Evolutionary conservation across 1,140 invertebrate species (phyloP).

Genomic region (Chlorops oryzae): DNA sequence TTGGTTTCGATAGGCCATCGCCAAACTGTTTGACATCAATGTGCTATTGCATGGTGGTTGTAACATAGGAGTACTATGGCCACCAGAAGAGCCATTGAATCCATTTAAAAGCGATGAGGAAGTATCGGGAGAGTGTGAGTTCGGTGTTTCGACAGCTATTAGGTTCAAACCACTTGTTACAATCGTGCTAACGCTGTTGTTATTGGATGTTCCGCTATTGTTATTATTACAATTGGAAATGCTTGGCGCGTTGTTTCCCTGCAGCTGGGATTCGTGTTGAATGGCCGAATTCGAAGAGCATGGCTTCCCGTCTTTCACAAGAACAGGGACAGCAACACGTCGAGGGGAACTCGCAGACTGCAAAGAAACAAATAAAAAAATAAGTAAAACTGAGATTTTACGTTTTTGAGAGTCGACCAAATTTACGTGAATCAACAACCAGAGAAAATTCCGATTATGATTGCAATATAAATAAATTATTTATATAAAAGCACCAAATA

Average conservation of each 20-base stretch:
- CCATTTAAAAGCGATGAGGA: constrained; percentile 42
- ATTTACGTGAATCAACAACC: too few relatives aligned
- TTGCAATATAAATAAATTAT: too few relatives aligned
- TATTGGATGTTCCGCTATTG: constrained; percentile 29
- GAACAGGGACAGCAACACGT: constrained; percentile 86
- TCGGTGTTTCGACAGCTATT: constrained; percentile 52
- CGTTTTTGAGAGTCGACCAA: too few relatives aligned
- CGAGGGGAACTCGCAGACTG: constrained; percentile 83
- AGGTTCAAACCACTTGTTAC: constrained; percentile 51
- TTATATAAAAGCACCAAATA: too few relatives aligned
- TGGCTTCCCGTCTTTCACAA: constrained; percentile 95
- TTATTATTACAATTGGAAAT: constrained; percentile 31
- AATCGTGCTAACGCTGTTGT: constrained; percentile 18
- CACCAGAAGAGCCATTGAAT: constrained; percentile 41
- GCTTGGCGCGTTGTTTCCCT: constrained; percentile 22
- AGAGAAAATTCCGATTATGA: too few relatives aligned
- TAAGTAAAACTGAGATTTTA: too few relatives aligned
- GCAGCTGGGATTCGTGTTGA: constrained; percentile 31
- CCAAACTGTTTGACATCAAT: constrained; percentile 48
- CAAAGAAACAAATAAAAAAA: constrained; percentile 28
- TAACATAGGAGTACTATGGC: constrained; percentile 48
- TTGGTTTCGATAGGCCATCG: constrained; percentile 59
- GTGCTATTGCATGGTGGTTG: constrained; percentile 55
- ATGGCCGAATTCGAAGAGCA: constrained; percentile 61
- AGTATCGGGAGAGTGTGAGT: constrained; percentile 45